Evolutionary conservation across 2,113 vertebrate species (phyloP).

Genomic region (Pitta sordida): DNA sequence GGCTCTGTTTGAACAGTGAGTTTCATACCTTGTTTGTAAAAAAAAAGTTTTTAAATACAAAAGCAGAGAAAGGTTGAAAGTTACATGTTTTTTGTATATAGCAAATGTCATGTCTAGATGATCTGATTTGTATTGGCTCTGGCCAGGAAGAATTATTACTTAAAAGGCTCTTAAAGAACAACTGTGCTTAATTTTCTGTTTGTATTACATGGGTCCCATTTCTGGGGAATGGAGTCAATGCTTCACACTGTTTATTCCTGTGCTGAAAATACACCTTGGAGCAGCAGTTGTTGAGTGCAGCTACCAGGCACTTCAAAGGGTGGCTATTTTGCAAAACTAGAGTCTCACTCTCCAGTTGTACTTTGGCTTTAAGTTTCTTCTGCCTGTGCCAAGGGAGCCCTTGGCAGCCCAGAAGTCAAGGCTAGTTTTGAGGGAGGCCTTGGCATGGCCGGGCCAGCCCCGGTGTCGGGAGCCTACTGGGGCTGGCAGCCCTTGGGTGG

Average conservation of each 20-base stretch:
- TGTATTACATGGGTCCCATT: constrained; percentile 42
- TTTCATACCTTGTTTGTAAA: constrained; percentile 87
- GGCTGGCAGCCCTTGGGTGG: background rate
- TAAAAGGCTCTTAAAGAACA: constrained; percentile 77
- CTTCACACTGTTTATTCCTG: constrained; percentile 63
- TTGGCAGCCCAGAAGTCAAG: background rate
- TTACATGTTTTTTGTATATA: constrained; percentile 84
- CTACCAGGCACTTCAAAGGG: background rate
- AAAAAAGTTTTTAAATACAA: constrained; percentile 76
- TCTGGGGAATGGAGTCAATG: constrained; percentile 47
- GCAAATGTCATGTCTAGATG: constrained; percentile 77
- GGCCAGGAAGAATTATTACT: constrained; percentile 75
- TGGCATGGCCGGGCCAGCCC: fast-evolving
- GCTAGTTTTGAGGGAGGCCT: background rate
- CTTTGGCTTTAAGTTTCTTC: constrained; percentile 22
- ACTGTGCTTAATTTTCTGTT: constrained; percentile 73
- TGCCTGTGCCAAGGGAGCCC: background rate
- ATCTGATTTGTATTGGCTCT: constrained; percentile 77
- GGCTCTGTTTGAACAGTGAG: constrained; percentile 80
- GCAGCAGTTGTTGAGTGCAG: constrained; percentile 34
- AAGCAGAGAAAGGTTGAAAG: constrained; percentile 77
- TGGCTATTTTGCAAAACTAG: background rate
- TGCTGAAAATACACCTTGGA: constrained; percentile 53
- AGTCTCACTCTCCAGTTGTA: background rate
- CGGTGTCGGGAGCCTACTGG: background rate